These are phyloP conservation scores for Leucophenga montana DNA, from an alignment of 2,888 invertebrate species.

Conservation along the genomic window DNA sequence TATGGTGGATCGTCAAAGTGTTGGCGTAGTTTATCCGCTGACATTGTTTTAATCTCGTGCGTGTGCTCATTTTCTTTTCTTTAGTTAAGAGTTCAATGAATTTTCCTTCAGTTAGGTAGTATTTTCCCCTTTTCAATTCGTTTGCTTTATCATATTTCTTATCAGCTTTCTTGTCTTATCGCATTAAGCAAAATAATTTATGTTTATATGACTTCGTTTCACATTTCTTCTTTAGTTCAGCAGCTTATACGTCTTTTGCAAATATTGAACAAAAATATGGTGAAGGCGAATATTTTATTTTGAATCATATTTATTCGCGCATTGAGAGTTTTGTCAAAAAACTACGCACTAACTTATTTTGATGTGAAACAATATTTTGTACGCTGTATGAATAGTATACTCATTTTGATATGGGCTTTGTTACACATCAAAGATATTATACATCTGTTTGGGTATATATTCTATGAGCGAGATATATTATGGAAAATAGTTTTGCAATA, in stretches of 20 bases:
- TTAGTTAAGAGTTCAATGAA: conserved; percentile 32
- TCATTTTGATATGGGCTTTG: not conserved
- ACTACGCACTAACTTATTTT: conserved; percentile 24
- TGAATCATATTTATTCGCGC: too few relatives aligned
- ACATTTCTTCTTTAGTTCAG: too few relatives aligned
- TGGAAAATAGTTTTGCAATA: too few relatives aligned
- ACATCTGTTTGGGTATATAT: too few relatives aligned
- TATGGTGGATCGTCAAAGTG: not conserved
- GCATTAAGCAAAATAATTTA: too few relatives aligned
- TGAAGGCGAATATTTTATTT: too few relatives aligned
- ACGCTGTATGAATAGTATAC: conserved; percentile 27
- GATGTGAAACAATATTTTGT: conserved; percentile 6
- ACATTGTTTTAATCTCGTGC: conserved; percentile 4
- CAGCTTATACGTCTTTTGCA: not conserved
- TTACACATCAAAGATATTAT: too few relatives aligned
- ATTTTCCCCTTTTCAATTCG: conserved; percentile 12
- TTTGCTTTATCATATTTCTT: conserved; percentile 14
- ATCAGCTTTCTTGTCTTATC: not conserved
- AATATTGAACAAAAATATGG: not conserved
- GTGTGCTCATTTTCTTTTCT: conserved; percentile 29
- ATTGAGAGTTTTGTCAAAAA: not conserved
- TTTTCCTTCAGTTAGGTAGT: not conserved
- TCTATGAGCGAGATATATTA: too few relatives aligned
- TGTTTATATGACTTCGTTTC: not conserved
- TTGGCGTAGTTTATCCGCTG: too few relatives aligned